phyloP scores from a whole-genome alignment of 2,797 vertebrate genomes.

The Halcyon leucocephala region DNA sequence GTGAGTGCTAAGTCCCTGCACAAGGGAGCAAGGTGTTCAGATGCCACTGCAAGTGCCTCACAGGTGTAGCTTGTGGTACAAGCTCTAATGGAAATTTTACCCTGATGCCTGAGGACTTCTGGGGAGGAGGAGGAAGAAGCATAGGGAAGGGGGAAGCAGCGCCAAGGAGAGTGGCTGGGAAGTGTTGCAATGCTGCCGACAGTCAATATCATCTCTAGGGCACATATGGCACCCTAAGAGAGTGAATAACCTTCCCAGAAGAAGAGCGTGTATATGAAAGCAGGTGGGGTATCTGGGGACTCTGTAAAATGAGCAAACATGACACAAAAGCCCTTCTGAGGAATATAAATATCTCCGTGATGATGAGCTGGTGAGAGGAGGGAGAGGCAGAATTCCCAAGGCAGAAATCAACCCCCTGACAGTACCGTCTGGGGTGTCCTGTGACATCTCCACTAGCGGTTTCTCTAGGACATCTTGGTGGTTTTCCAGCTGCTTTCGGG shows the following conservation, averaged over 20 bases:
- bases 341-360: not conserved
- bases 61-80: not conserved
- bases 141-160: not conserved
- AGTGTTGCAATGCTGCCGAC: not conserved
- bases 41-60: not conserved
- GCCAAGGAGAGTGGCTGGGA: not conserved
- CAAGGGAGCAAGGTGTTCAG: not conserved
- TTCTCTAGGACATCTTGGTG: constrained; percentile 66
- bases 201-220: not conserved
- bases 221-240: not conserved
- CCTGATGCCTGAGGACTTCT: not conserved
- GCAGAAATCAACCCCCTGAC: not conserved
- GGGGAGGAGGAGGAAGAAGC: not conserved
- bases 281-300: not conserved
- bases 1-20: not conserved
- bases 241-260: constrained; percentile 9
- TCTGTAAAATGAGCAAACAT: constrained; percentile 23
- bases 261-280: not conserved
- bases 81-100: not conserved
- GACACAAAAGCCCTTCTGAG: constrained; percentile 25
- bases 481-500: constrained; percentile 75
- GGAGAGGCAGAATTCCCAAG: constrained; percentile 31
- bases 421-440: constrained; percentile 47
- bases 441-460: constrained; percentile 62
- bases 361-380: constrained; percentile 41